Percentiles rank a stretch among this genome's conserved stretches.
Evolutionary conservation across 2,888 invertebrate species (phyloP).

Genomic region (Macaria liturata): DNA sequence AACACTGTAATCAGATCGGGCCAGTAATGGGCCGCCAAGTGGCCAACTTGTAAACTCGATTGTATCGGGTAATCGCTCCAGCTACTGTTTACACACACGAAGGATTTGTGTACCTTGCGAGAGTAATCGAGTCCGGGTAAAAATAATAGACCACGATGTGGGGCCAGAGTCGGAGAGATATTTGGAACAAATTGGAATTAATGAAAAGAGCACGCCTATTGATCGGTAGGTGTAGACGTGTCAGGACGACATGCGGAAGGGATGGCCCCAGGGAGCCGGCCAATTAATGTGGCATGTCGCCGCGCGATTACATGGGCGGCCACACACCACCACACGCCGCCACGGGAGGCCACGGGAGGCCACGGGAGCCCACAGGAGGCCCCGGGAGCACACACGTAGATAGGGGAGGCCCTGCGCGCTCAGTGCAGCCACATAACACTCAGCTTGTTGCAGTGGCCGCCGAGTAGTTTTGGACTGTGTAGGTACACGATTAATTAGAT

Average conservation of each 20-base stretch:
- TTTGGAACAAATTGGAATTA: background rate
- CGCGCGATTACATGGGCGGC: conserved; percentile 50
- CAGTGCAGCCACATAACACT: too few relatives aligned
- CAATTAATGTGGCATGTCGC: conserved; percentile 62
- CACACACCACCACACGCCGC: conserved; percentile 12
- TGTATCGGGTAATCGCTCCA: conserved; percentile 18
- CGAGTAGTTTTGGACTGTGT: too few relatives aligned
- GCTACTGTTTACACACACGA: too few relatives aligned
- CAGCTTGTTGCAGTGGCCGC: too few relatives aligned
- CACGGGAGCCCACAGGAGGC: background rate
- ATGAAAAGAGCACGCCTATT: background rate
- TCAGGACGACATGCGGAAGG: conserved; percentile 41
- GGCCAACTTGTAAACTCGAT: conserved; percentile 56
- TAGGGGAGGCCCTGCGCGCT: too few relatives aligned
- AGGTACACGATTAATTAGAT: too few relatives aligned
- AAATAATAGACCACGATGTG: too few relatives aligned
- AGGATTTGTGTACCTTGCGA: too few relatives aligned
- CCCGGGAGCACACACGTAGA: too few relatives aligned
- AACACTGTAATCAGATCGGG: conserved; percentile 58
- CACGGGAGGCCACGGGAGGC: background rate
- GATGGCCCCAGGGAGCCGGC: conserved; percentile 51
- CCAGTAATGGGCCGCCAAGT: conserved; percentile 50
- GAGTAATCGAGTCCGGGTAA: too few relatives aligned
- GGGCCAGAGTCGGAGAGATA: background rate
- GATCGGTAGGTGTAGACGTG: conserved; percentile 34